Base-by-base conservation (phyloP, 2,797 vertebrate species). In the Sebastes cheni region DNA sequence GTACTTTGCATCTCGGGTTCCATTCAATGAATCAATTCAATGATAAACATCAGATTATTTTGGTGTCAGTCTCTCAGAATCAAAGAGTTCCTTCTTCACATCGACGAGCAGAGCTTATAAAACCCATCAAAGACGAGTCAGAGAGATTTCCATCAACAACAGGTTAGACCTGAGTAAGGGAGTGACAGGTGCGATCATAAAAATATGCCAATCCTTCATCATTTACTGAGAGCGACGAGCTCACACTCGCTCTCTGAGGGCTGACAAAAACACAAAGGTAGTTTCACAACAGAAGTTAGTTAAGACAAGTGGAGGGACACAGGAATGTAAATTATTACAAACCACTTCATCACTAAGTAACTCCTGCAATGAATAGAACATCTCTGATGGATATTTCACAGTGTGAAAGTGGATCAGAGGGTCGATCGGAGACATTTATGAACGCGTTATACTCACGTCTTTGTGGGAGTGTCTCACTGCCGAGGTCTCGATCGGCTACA, bases 101-200 rank as follows among this genome's bases (percentile, higher is more conserved):
- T 54, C 20, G 5, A 23, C 54, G 23, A 25, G 8, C 65, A 71
- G 23, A 16, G 42, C 42, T 46, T 18, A 46, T 46, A 18, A 46
- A 14, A 72, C 55, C 25, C 25, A 64, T 54, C 29, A 30, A 61
- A 75, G 27, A 54, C 1, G 4, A 69, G 13, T 4, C 42, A 32
- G 23, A 29, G 8, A 39, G 62, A 64, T 67, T 8, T 52, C 20
- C 3, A 34, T 61, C 11, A 58, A 20, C 59, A 14, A 30, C 25
- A 42, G 5, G 25, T 23, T 34, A 32, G 46, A 68, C 30, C 29
- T 30, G n/a, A 70, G 29, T 50, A 22, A 79, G 25, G 39, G 62
- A 71, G 22, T 18, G 27, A 76, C 62, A 72, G 80, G 77, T 88
- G 81, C 61, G 30, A 50, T 77, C 61, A 68, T 64, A 66, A 68